Conservation (phyloP, 1,140 invertebrate species). For the Aphaenogaster rudis region DNA sequence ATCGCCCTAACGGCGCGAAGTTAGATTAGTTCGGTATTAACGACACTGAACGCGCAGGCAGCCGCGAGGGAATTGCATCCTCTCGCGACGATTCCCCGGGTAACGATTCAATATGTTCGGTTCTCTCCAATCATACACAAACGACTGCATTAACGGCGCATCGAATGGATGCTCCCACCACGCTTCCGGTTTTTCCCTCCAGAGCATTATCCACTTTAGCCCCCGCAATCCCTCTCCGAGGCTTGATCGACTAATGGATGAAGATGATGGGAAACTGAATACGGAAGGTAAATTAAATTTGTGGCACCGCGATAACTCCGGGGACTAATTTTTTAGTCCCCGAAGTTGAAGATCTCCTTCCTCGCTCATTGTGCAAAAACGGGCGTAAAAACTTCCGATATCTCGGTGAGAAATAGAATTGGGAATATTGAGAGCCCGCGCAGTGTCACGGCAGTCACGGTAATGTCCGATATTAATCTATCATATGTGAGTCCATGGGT, state of each 20-base stretch:
- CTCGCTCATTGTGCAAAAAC: not conserved
- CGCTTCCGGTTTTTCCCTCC: slow-evolving; percentile 35
- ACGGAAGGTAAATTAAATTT: slow-evolving; percentile 36
- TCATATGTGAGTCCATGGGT: not conserved
- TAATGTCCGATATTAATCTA: not conserved
- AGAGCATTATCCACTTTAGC: slow-evolving; percentile 24
- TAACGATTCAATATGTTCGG: slow-evolving; percentile 60
- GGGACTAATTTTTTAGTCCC: not conserved
- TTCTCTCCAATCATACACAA: not conserved
- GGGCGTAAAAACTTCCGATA: not conserved
- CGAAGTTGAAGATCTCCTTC: not conserved
- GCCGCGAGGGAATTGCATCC: slow-evolving; percentile 44
- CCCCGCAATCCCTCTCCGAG: not conserved
- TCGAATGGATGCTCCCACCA: slow-evolving; percentile 11
- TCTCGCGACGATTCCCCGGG: slow-evolving; percentile 62
- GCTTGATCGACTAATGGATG: slow-evolving; percentile 45
- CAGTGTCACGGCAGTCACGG: not conserved
- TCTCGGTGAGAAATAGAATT: not conserved
- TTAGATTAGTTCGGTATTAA: slow-evolving; percentile 77
- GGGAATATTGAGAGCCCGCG: not conserved
- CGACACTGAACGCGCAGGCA: slow-evolving; percentile 61
- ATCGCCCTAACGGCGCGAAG: slow-evolving; percentile 66
- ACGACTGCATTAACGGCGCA: slow-evolving; percentile 27
- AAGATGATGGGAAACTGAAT: slow-evolving; percentile 16
- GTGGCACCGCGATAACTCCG: not conserved